phyloP scores from a whole-genome alignment of 1,140 invertebrate genomes.

The Drosophila bifasciata region DNA sequence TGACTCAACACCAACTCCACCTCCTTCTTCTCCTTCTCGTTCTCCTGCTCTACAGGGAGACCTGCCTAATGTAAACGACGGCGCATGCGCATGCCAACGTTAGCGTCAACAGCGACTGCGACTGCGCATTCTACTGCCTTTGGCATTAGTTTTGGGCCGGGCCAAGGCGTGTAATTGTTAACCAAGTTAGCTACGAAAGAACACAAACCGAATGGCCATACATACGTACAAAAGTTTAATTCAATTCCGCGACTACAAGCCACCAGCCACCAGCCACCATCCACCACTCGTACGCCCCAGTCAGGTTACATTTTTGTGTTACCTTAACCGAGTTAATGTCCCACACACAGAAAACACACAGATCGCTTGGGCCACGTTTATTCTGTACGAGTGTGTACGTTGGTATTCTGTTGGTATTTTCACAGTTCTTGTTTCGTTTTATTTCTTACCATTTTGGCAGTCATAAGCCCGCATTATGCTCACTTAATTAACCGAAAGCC shows the following conservation, averaged over 20 bases:
- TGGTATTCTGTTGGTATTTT: slow-evolving; percentile 16
- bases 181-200: slow-evolving; percentile 62
- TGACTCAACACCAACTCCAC: slow-evolving; percentile 1
- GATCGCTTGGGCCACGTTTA: slow-evolving; percentile 33
- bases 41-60: background rate
- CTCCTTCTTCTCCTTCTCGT: slow-evolving; percentile 18
- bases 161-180: slow-evolving; percentile 78
- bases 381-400: slow-evolving; percentile 11
- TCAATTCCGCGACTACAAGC: slow-evolving; percentile 48
- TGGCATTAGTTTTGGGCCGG: slow-evolving; percentile 58
- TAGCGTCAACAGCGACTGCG: slow-evolving; percentile 26
- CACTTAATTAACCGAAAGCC: slow-evolving; percentile 79
- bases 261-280: no score
- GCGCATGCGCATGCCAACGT: slow-evolving; percentile 75
- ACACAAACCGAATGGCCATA: background rate
- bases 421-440: slow-evolving; percentile 20
- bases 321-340: slow-evolving; percentile 44
- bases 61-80: slow-evolving; percentile 74
- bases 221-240: slow-evolving; percentile 26
- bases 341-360: no score
- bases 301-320: slow-evolving; percentile 54
- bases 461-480: slow-evolving; percentile 81
- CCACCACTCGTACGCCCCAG: slow-evolving; percentile 15
- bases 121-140: slow-evolving; percentile 32
- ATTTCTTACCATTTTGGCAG: slow-evolving; percentile 69